These are phyloP conservation scores for Pecten maximus DNA, from an alignment of 2,888 invertebrate genomes.

Conservation along the genomic window DNA sequence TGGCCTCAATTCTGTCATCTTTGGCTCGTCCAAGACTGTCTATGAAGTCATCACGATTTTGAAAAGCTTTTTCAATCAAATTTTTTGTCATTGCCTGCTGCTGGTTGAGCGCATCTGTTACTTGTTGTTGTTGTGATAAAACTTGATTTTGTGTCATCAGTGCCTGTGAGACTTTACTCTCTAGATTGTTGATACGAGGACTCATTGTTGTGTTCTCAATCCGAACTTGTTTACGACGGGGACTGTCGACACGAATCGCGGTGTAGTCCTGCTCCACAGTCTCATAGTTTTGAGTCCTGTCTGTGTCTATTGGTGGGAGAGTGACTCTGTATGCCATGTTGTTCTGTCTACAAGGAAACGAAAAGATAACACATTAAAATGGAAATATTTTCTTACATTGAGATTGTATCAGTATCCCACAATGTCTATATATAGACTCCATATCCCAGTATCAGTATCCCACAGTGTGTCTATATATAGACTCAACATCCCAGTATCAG, in stretches of 20 bases:
- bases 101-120: slow-evolving; percentile 56
- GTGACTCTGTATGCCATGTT: not conserved
- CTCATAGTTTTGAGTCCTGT: slow-evolving; percentile 38
- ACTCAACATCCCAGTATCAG: no score
- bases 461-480: no score
- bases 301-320: not conserved
- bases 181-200: slow-evolving; percentile 42
- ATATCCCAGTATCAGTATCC: no score
- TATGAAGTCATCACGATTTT: slow-evolving; percentile 53
- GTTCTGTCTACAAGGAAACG: not conserved
- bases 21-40: slow-evolving; percentile 49
- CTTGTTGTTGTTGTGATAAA: slow-evolving; percentile 74
- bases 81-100: slow-evolving; percentile 53
- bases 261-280: slow-evolving; percentile 68
- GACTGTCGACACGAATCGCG: slow-evolving; percentile 62
- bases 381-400: no score
- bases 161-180: slow-evolving; percentile 50
- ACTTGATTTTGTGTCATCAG: slow-evolving; percentile 70
- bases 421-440: no score
- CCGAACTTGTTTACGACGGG: slow-evolving; percentile 39
- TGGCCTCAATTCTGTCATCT: slow-evolving; percentile 71
- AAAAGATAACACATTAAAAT: not conserved
- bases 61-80: slow-evolving; percentile 51
- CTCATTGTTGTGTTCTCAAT: not conserved
- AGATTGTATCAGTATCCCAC: no score